Base-by-base conservation (phyloP, 1,140 invertebrate genomes). In the Magallana ariakensis region DNA sequence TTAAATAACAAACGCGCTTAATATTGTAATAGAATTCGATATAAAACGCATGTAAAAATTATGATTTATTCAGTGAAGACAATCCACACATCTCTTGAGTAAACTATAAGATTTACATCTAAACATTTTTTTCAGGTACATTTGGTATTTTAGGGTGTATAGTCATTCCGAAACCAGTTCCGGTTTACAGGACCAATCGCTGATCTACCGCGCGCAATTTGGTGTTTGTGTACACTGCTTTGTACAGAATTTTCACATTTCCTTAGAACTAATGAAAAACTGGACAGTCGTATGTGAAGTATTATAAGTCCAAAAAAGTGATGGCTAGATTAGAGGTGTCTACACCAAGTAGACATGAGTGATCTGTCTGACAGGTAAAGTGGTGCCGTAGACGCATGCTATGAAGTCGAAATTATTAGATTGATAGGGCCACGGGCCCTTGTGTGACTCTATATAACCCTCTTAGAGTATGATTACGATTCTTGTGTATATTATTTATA, bases 271-370 rank as follows among this genome's bases (percentile, higher is more conserved):
- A 75, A 22, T 9, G 13, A 26, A 26, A 75, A 26, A 9, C 22
- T 75, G 13, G 33, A 26, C 19, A 13, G 13, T 26, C 33, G 1
- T 13, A 13, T 33, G 22, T 26, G 22, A 33, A 75, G 66, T 13
- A 33, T 26, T 26, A 26, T 26, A 13, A 75, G 15, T 46, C 8
- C 22, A 75, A 13, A 26, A 19, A 26, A 13, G 33, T 75, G 66
- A 26, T 26, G 33, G 33, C 11, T 75, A 26, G 9, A 75, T 26
- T 26, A 5, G 13, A 26, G 10, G 10, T 75, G 66, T 75, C 66
- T 75, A 75, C 66, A 75, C 33, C 66, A 75, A 75, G 66, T 75
- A 22, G 66, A 75, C 66, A 75, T 75, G 66, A 26, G 66, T 75
- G 66, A 75, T 75, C 22, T 75, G 66, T 75, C 66, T 75, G 66